phyloP scores from a whole-genome alignment of 2,113 vertebrate species.

The Cololabis saira region DNA sequence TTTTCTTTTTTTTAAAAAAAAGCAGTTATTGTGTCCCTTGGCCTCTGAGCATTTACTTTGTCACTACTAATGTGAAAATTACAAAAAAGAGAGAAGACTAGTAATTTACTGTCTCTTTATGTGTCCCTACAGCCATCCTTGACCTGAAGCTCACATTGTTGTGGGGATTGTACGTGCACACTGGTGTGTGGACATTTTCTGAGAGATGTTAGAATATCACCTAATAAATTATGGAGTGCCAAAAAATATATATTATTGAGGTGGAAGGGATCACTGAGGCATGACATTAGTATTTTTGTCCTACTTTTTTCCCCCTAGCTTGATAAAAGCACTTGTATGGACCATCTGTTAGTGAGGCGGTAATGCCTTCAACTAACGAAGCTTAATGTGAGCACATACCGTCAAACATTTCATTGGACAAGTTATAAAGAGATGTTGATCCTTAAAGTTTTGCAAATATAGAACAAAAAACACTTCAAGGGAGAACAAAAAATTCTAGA shows the following conservation, averaged over 20 bases:
- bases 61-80: too few relatives aligned
- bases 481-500: neutral
- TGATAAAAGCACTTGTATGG: constrained; percentile 84
- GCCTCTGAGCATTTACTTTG: too few relatives aligned
- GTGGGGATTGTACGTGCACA: neutral
- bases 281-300: constrained; percentile 79
- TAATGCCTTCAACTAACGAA: constrained; percentile 55
- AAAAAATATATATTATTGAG: constrained; percentile 68
- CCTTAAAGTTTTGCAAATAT: constrained; percentile 6
- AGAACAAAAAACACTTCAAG: constrained; percentile 27
- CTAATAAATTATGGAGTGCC: constrained; percentile 71
- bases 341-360: constrained; percentile 79
- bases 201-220: constrained; percentile 29
- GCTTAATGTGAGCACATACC: constrained; percentile 31
- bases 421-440: constrained; percentile 59
- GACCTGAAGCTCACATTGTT: too few relatives aligned
- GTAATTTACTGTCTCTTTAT: too few relatives aligned
- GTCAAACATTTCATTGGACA: constrained; percentile 56
- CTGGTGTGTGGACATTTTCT: neutral
- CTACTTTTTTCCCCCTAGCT: constrained; percentile 80
- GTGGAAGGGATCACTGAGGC: constrained; percentile 74
- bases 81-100: too few relatives aligned
- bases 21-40: too few relatives aligned
- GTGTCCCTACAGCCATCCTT: too few relatives aligned
- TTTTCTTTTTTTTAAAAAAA: too few relatives aligned